Percentiles rank a stretch among this genome's conserved stretches.
Conservation (phyloP, 2,888 invertebrate genomes). For the Xestia c-nigrum region DNA sequence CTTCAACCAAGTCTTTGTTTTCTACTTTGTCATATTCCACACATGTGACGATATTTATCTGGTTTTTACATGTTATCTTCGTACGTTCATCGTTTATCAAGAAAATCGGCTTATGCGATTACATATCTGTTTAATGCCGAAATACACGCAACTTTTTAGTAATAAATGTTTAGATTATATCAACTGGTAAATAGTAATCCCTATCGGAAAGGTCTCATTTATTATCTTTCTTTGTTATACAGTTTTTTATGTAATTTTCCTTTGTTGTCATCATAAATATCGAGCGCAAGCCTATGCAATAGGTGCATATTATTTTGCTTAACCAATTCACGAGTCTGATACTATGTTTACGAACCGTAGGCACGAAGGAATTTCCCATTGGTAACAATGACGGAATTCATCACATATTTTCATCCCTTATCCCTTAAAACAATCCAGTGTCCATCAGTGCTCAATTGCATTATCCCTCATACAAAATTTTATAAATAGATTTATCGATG, state of each 20-base stretch:
- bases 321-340: neutral
- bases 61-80: conserved; percentile 14
- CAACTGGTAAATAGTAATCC: conserved; percentile 13
- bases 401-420: neutral
- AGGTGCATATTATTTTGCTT: neutral
- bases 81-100: conserved; percentile 29
- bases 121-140: conserved; percentile 42
- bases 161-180: conserved; percentile 41
- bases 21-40: conserved; percentile 3
- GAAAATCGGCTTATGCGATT: conserved; percentile 54
- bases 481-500: neutral
- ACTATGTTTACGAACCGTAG: neutral
- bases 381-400: neutral
- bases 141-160: conserved; percentile 35
- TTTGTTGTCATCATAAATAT: neutral
- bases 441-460: neutral
- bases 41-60: neutral
- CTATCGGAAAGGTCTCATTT: conserved; percentile 6
- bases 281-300: neutral
- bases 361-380: neutral
- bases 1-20: neutral
- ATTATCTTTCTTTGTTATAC: conserved; percentile 30
- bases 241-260: conserved; percentile 6
- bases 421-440: neutral
- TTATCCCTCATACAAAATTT: neutral